Evolutionary conservation across 2,113 vertebrate genomes (phyloP).

Genomic region (Megaceryle maxima): DNA sequence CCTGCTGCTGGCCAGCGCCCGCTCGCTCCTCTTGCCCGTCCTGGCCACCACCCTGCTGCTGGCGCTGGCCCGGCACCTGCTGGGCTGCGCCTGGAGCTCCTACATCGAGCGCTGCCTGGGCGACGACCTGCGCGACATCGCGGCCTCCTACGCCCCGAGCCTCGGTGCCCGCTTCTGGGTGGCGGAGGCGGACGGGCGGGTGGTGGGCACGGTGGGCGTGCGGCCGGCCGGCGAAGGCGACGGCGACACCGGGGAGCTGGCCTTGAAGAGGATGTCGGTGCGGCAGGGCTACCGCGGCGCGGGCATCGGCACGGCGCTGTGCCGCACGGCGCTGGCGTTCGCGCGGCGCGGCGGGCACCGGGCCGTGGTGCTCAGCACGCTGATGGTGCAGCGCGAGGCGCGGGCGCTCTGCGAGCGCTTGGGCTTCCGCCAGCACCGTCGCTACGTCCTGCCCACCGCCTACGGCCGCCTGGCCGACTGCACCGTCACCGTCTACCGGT

Average conservation of each 20-base stretch:
- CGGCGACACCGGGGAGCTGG: not conserved
- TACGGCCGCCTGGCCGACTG: not conserved
- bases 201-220: constrained; percentile 62
- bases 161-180: constrained; percentile 67
- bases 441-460: not conserved
- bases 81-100: constrained; percentile 29
- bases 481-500: not conserved
- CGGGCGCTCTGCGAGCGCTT: constrained; percentile 48
- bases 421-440: not conserved
- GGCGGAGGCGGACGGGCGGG: constrained; percentile 36
- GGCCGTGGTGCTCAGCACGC: constrained; percentile 66
- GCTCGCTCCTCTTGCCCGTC: constrained; percentile 52
- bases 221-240: not conserved
- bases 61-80: constrained; percentile 20
- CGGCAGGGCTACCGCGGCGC: constrained; percentile 35
- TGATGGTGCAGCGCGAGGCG: constrained; percentile 67
- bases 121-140: constrained; percentile 68
- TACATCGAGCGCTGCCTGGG: constrained; percentile 64
- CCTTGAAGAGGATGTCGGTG: not conserved
- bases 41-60: constrained; percentile 44
- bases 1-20: not conserved
- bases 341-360: constrained; percentile 9
- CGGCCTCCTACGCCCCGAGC: constrained; percentile 18
- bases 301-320: constrained; percentile 66
- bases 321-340: constrained; percentile 39